Evolutionary conservation across 2,888 invertebrate species (phyloP).

Genomic region (Protonemura montana): DNA sequence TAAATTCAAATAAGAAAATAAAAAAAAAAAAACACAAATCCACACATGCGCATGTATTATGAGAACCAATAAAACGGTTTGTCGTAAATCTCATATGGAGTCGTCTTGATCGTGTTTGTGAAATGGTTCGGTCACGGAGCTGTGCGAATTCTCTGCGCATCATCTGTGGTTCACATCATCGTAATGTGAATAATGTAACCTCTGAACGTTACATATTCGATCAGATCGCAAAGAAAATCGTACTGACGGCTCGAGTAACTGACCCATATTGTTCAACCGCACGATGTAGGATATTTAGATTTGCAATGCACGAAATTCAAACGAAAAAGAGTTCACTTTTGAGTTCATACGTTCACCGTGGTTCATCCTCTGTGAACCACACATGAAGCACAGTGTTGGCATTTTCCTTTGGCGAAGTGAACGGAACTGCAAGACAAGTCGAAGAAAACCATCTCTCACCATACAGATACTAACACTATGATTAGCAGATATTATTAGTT

Average conservation of each 20-base stretch:
- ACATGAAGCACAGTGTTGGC: no score
- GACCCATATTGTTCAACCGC: background rate
- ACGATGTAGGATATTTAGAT: background rate
- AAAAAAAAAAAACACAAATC: no score
- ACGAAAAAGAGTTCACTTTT: background rate
- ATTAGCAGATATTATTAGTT: background rate
- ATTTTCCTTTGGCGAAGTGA: no score
- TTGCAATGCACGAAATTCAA: background rate
- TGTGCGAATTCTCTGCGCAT: background rate
- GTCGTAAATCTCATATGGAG: background rate
- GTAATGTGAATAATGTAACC: background rate
- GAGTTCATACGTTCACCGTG: background rate
- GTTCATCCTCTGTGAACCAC: no score
- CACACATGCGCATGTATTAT: background rate
- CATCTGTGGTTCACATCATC: background rate
- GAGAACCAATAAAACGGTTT: background rate
- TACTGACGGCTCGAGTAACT: background rate
- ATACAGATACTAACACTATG: background rate
- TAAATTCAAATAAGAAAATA: background rate
- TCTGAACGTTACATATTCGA: constrained; percentile 12
- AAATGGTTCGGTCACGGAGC: background rate
- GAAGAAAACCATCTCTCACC: background rate
- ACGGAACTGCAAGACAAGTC: background rate
- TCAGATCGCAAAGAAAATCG: background rate
- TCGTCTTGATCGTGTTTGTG: background rate